Evolutionary conservation across 2,888 invertebrate genomes (phyloP), one percentile per base, ranked within the genome.

Genomic region (Nasonia oneida): DNA sequence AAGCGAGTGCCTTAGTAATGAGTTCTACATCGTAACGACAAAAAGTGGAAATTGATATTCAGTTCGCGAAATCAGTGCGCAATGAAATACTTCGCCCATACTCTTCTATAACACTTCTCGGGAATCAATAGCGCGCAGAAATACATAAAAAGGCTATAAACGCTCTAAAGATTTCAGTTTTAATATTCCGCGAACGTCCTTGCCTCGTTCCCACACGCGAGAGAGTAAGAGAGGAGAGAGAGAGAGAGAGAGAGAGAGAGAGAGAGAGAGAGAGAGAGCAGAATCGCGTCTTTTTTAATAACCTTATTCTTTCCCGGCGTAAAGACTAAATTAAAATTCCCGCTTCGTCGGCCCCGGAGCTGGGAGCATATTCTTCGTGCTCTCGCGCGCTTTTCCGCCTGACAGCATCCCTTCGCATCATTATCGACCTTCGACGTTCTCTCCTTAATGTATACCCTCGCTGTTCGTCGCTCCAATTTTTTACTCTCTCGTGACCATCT

Each of bases 311-410:
- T 82, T n/a, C 50, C 33, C 12, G 12, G 18, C 53, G 23, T 15
- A 76, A 75, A 23, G 37, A 74, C 82, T 75, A 75, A 82, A 82
- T 82, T 75, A 76, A 67, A 82, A 82, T 82, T 76, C 67, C 23
- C 82, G 33, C 39, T 39, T 61, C 81, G 73, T 81, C 73, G 53
- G 33, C 33, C 23, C 61, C 33, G 14, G 57, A n/a, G 57, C 57
- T 37, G 37, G 6, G 6, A 0, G 57, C 74, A 47, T 47, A 47
- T 81, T 73, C 74, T 81, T 39, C 61, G 42, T 47, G 12, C 74
- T 12, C 50, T 61, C 57, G 67, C 23, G 18, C 47, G 64, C 70
- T 74, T 81, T 81, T 75, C 47, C 75, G 50, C 50, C 15, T 57
- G 42, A 33, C 67, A 42, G 75, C 75, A 67, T 67, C 74, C 74